phyloP scores from a whole-genome alignment of 1,140 invertebrate genomes.

The Atta colombica region DNA sequence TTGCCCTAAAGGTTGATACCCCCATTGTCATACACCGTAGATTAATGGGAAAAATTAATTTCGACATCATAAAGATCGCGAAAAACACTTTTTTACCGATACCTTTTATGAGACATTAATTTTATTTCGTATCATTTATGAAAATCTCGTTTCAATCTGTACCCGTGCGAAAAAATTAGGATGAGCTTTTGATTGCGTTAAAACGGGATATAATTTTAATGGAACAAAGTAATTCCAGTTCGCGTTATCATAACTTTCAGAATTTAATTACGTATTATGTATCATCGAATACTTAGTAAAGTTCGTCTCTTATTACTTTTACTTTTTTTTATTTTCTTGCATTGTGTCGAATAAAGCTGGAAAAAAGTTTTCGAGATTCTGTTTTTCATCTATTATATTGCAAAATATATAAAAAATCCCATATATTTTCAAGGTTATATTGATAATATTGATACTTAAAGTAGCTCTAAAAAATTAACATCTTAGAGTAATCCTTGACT shows the following conservation, averaged over 20 bases:
- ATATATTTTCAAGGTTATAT: not conserved
- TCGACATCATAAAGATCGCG: constrained; percentile 54
- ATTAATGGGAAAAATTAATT: constrained; percentile 58
- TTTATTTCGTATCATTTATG: constrained; percentile 62
- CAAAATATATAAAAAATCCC: not conserved
- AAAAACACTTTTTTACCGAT: constrained; percentile 59
- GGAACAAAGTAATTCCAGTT: constrained; percentile 45
- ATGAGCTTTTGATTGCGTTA: constrained; percentile 53
- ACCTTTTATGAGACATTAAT: constrained; percentile 64
- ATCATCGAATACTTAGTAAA: not conserved
- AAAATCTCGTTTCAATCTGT: constrained; percentile 61
- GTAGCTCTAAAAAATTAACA: not conserved
- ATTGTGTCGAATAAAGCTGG: not conserved
- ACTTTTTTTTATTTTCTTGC: not conserved
- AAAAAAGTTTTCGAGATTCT: not conserved
- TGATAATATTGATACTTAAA: not conserved
- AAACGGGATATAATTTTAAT: constrained; percentile 61
- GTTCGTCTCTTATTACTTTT: not conserved
- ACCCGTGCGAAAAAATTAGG: constrained; percentile 54
- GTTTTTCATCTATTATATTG: not conserved
- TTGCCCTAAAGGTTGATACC: constrained; percentile 24
- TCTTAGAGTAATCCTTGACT: not conserved
- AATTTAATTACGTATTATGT: constrained; percentile 45
- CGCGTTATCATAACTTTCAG: constrained; percentile 52
- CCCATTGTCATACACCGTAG: constrained; percentile 23